Evolutionary conservation across 2,888 invertebrate species (phyloP), one percentile per base, ranked within the genome.

Genomic region (Proisotoma minuta): DNA sequence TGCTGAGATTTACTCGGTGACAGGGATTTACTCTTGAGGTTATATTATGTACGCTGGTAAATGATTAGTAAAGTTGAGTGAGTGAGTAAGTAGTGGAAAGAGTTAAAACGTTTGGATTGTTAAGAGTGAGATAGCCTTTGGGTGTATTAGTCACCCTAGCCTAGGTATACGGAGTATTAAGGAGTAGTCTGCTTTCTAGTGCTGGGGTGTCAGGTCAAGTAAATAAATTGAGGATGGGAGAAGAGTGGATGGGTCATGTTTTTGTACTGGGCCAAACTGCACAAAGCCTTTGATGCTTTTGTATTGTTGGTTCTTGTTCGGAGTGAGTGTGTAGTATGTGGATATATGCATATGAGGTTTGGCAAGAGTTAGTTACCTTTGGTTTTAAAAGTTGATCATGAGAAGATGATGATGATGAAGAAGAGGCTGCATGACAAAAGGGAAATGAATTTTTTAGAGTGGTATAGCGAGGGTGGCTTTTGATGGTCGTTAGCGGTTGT

Each of bases 401-500:
- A 43, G 15, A 43, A n/a, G 43, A 18, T 43, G 43, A n/a, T 18
- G 34, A 34, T 10, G 34, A 8, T 34, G 8, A 8, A 15, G 20
- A n/a, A 43, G 43, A 5, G 4, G 43, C 18, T 70, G 63, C 65
- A 69, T 70, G 70, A 70, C 68, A 72, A 72, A 72, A 72, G 70
- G 69, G 70, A 72, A 72, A 72, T 72, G 72, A 70, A 69, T 68
- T 70, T 72, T 72, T 70, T 64, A 51, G 61, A 57, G 57, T 43
- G 18, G 18, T 43, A 43, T 64, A 65, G 69, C 66, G 69, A 69
- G 70, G 66, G 70, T 71, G 70, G 72, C 68, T 72, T 70, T 69
- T 67, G 67, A 65, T 72, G 66, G 62, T 72, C 68, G 70, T 72
- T 72, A 72, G 72, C 70, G 70, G 70, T 70, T 70, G 68, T 69